Evolutionary conservation across 37 sponge, comb jelly and placozoan genomes (phyloP).

Genomic region (Halichondria panicea): DNA sequence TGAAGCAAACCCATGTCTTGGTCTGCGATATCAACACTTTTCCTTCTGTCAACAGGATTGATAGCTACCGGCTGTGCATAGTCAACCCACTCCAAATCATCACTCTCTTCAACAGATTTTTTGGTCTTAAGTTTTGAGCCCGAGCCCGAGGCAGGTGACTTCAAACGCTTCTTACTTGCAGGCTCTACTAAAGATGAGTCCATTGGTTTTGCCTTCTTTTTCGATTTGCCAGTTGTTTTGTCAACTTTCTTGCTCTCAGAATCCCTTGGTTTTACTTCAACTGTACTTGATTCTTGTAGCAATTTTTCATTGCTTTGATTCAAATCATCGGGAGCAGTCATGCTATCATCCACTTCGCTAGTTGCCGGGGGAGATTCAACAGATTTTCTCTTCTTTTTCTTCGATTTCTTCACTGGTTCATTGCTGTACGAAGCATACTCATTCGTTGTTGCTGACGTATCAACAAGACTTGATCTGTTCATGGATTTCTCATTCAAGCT

Average conservation of each 20-base stretch:
- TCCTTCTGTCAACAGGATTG: neutral
- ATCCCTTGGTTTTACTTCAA: neutral
- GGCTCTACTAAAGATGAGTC: neutral
- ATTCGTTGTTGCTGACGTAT: neutral
- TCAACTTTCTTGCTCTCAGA: neutral
- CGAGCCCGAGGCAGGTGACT: neutral
- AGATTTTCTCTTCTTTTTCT: neutral
- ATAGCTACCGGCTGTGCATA: neutral
- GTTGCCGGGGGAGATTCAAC: neutral
- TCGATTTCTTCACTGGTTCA: constrained; percentile 4
- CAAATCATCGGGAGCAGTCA: neutral
- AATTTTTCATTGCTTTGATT: neutral
- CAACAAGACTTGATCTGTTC: neutral
- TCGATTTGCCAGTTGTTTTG: neutral
- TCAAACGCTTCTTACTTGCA: neutral
- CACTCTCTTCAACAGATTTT: neutral
- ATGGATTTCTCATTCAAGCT: no score
- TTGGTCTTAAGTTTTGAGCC: neutral
- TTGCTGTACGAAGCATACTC: neutral
- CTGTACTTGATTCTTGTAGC: neutral
- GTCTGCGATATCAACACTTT: neutral
- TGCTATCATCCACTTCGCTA: neutral
- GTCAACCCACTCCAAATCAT: neutral
- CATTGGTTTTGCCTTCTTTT: neutral
- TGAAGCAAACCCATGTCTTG: neutral